These are phyloP conservation scores for Tuta absoluta DNA, from an alignment of 2,888 invertebrate species.

Conservation along the genomic window DNA sequence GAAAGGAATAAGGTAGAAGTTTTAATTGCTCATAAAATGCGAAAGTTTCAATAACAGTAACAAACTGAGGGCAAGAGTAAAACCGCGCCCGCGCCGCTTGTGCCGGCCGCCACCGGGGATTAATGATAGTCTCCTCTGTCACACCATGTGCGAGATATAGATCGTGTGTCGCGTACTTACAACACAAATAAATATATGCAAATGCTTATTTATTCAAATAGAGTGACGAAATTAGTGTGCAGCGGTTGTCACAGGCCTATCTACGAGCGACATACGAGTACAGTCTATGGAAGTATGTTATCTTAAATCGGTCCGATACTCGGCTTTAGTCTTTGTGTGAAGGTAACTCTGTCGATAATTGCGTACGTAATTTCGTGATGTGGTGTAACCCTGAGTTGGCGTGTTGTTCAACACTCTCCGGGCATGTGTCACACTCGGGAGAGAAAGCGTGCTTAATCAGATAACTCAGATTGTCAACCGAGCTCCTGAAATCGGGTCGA, in stretches of 20 bases:
- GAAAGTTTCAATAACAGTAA: constrained; percentile 8
- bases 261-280: constrained; percentile 38
- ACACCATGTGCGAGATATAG: constrained; percentile 54
- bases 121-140: constrained; percentile 57
- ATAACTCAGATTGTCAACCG: constrained; percentile 80
- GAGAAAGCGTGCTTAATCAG: constrained; percentile 81
- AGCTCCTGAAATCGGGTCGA: constrained; percentile 80
- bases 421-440: constrained; percentile 61
- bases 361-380: constrained; percentile 23
- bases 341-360: constrained; percentile 28
- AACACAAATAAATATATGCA: constrained; percentile 63
- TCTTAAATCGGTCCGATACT: constrained; percentile 11
- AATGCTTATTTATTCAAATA: constrained; percentile 75
- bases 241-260: constrained; percentile 63
- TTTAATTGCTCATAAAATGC: constrained; percentile 17
- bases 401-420: constrained; percentile 31
- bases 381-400: constrained; percentile 29
- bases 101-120: constrained; percentile 40
- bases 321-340: constrained; percentile 26
- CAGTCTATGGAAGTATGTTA: constrained; percentile 17
- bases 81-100: not conserved
- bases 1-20: constrained; percentile 7
- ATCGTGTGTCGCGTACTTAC: constrained; percentile 58
- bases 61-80: not conserved
- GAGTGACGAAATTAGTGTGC: constrained; percentile 74